These are phyloP conservation scores for Plectrocnemia conspersa DNA, from an alignment of 1,140 invertebrate species.

Conservation along the genomic window DNA sequence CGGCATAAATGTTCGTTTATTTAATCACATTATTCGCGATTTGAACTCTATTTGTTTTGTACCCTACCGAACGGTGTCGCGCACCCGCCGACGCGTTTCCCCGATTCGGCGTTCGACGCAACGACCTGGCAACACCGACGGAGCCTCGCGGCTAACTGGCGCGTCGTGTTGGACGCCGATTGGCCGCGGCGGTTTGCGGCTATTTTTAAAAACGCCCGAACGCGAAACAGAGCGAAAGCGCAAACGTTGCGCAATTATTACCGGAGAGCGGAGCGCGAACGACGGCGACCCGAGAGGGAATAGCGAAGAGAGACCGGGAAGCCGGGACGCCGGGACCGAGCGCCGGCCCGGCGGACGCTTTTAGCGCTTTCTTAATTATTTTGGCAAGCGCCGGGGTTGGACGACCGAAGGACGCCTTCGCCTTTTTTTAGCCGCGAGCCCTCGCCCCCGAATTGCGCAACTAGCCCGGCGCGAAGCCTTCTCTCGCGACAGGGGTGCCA, in stretches of 20 bases:
- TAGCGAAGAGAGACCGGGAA: slow-evolving; percentile 46
- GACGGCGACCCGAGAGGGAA: slow-evolving; percentile 48
- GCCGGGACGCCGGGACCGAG: slow-evolving; percentile 52
- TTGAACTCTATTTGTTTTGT: too few species aligned
- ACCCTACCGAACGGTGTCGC: too few species aligned
- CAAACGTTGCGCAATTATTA: slow-evolving; percentile 44
- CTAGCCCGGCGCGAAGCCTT: background rate
- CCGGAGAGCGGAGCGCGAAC: slow-evolving; percentile 42
- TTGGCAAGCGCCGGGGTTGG: slow-evolving; percentile 62
- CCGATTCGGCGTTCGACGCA: too few species aligned
- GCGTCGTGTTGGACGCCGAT: slow-evolving; percentile 14
- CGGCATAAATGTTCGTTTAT: too few species aligned
- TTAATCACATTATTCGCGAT: too few species aligned
- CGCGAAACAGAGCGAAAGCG: slow-evolving; percentile 19
- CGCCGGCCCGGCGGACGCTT: slow-evolving; percentile 63
- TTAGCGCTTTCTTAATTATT: slow-evolving; percentile 74
- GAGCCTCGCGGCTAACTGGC: slow-evolving; percentile 22
- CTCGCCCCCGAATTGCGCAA: slow-evolving; percentile 39
- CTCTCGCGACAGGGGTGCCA: too few species aligned
- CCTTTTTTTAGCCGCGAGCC: slow-evolving; percentile 53
- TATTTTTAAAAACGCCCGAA: slow-evolving; percentile 36
- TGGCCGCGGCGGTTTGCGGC: slow-evolving; percentile 27
- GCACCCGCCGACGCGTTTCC: too few species aligned
- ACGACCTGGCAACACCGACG: too few species aligned
- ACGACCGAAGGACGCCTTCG: slow-evolving; percentile 47